Percentiles rank a stretch among this genome's conserved stretches.
phyloP scores from a whole-genome alignment of 2,888 invertebrate genomes.

The Plemyria rubiginata region DNA sequence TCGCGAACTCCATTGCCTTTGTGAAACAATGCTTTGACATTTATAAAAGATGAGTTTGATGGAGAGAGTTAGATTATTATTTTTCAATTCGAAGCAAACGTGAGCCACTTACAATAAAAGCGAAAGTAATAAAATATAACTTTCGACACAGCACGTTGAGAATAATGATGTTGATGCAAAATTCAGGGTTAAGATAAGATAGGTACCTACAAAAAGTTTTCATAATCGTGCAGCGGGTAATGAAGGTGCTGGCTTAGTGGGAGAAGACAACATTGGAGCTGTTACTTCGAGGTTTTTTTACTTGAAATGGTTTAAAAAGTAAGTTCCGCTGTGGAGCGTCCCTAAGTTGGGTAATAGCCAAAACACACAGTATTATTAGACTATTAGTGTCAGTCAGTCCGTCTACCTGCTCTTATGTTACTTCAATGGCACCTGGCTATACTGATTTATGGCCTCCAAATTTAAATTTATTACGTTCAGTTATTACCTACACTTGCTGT shows the following conservation, averaged over 20 bases:
- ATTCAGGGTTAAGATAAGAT: conserved; percentile 42
- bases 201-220: conserved; percentile 30
- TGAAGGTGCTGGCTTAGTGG: conserved; percentile 3
- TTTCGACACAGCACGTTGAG: conserved; percentile 47
- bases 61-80: conserved; percentile 35
- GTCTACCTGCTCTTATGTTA: conserved; percentile 64
- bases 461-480: conserved; percentile 21
- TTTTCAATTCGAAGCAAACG: conserved; percentile 46
- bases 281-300: conserved; percentile 24
- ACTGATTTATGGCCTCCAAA: conserved; percentile 47
- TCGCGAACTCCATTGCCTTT: conserved; percentile 35
- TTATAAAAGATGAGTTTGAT: conserved; percentile 38
- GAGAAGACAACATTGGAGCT: conserved; percentile 32
- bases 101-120: conserved; percentile 47
- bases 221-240: conserved; percentile 37
- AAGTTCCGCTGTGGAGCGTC: conserved; percentile 52
- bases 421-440: conserved; percentile 33
- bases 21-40: conserved; percentile 38
- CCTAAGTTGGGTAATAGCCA: conserved; percentile 72
- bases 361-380: conserved; percentile 77
- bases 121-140: conserved; percentile 55
- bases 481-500: conserved; percentile 15
- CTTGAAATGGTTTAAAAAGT: conserved; percentile 26
- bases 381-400: conserved; percentile 64
- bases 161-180: conserved; percentile 45